Evolutionary conservation across 2,797 vertebrate species (phyloP), one percentile per base, ranked within the genome.

Genomic region (Neosilurus hyrtlii): DNA sequence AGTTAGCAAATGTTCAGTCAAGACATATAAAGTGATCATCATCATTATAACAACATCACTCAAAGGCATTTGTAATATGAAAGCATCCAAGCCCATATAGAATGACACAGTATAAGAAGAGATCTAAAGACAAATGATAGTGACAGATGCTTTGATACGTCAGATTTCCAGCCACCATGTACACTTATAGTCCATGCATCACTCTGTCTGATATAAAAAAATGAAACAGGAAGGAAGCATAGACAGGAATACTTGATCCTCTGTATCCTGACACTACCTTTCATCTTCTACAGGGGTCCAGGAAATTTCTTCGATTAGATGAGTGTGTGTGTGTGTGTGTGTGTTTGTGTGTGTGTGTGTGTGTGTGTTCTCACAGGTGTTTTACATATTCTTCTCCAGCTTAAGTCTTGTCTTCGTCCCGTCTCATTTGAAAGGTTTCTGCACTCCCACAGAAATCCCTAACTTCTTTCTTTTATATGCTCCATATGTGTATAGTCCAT

Each of bases 211-310:
- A 79, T 52, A 82, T 74, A 62, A 75, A 37, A 65, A 35, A 30
- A 81, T 65, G 75, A 73, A 85, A 71, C 49, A 73, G 76, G 62
- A 66, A 80, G 52, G 59, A 83, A 80, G 80, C 22, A 68, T 62
- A 81, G 67, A 35, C 74, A 62, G 70, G 63, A 83, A 86, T 66
- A 83, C 63, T 83, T 83, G 83, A 84, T 84, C 62, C 3, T 72
- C 77, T 82, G 81, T 79, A 66, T 86, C 78, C 81, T 61, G 49
- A 52, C 37, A 11, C 59, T 59, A 22, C 61, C 65, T 80, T 86
- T 85, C n/a, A 82, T 85, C 71, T 79, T 76, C 63, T 65, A 59
- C 54, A 84, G 76, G 76, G 75, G 66, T 62, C 51, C 9, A 62
- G 76, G 62, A 80, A 80, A 37, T 49, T 16, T 80, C 51, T 70